Base-by-base conservation (phyloP, 2,888 invertebrate species). In the Eristalis intricaria region DNA sequence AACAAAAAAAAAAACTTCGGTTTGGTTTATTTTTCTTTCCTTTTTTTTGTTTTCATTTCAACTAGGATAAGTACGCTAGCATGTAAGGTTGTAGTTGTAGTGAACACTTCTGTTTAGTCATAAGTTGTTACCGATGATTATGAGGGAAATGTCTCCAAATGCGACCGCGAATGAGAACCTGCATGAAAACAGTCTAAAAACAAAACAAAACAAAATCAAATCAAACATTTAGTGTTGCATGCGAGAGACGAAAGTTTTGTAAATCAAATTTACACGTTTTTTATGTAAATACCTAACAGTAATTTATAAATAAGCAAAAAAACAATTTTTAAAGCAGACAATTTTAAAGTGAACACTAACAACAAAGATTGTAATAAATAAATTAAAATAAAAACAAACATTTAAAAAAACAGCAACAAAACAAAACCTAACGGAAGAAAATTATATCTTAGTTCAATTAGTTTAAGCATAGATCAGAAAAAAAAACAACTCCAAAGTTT, bases 191-290 rank as follows among this genome's bases (percentile, higher is more conserved):
- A 83, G 80, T 84, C 56, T 60, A 73, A 71, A n/a, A 73, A 71
- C 29, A 43, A 61, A 77, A 80, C 38, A 38, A 66, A 78, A 71
- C 29, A 60, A 61, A 77, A 80, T 61, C 50, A 66, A 79, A 83
- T 58, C 23, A 60, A 70, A 32, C n/a, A 43, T 1, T 19, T 19
- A 56, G 29, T 26, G 26, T 71, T 77, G 81, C 85, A 82, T 78
- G 77, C 63, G 83, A 56, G 50, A 50, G 83, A 65, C 66, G 65
- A 75, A 32, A 69, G 75, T 71, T 83, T 83, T 86, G 83, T 83
- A 86, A 86, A 86, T 83, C 78, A 86, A 86, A 78, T 86, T 83
- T 86, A 86, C 83, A 86, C 83, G 75, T 82, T 83, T 50, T 82
- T 78, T 78, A 86, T 79, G 83, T 86, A 86, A 79, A 86, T 86